Percentiles rank a stretch among this genome's conserved stretches.
Evolutionary conservation across 2,113 vertebrate genomes (phyloP).

Genomic region (Hippocampus guttulatus): DNA sequence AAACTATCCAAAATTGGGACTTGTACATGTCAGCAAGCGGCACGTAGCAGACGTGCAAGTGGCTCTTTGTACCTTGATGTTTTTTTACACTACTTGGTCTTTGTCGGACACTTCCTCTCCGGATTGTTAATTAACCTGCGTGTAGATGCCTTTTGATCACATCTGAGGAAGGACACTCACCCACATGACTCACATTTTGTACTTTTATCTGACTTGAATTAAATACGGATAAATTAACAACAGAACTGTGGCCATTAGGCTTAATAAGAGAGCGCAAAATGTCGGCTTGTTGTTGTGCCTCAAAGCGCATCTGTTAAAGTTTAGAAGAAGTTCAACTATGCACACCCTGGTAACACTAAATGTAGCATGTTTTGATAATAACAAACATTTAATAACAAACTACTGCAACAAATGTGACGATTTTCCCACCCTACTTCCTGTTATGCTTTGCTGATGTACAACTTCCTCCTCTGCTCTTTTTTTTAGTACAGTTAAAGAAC

Average conservation of each 20-base stretch:
- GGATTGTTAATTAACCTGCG: neutral
- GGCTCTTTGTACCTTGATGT: neutral
- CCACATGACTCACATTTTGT: neutral
- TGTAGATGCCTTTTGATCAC: neutral
- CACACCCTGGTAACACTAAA: neutral
- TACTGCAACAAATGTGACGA: neutral
- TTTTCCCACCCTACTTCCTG: slow-evolving; percentile 10
- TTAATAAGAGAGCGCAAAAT: neutral
- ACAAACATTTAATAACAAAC: neutral
- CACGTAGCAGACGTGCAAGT: neutral
- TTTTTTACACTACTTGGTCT: slow-evolving; percentile 9
- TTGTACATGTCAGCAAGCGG: neutral
- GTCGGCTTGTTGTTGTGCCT: slow-evolving; percentile 1
- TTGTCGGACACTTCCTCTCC: slow-evolving; percentile 15
- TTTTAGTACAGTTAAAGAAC: neutral
- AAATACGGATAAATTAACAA: neutral
- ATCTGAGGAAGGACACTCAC: neutral
- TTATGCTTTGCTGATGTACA: neutral
- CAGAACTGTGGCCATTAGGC: neutral
- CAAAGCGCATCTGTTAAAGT: slow-evolving; percentile 14
- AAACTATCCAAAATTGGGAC: too few species aligned
- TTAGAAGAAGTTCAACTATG: slow-evolving; percentile 9
- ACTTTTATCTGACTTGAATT: neutral
- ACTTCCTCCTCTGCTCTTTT: neutral
- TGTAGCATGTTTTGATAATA: neutral